These are phyloP conservation scores for Allacma fusca DNA, from an alignment of 2,888 invertebrate species.

Conservation along the genomic window DNA sequence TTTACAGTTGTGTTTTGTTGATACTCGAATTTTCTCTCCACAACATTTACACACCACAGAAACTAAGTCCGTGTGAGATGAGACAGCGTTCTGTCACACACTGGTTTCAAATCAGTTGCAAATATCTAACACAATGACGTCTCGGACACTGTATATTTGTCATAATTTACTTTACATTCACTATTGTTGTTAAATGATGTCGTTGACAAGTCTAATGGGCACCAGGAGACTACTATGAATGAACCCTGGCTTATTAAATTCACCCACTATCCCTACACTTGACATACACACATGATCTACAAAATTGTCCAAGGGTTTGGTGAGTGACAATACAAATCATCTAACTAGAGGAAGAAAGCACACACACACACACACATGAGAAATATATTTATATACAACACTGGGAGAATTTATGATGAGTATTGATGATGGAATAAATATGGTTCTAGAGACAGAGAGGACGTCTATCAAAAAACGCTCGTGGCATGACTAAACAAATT, in stretches of 20 bases:
- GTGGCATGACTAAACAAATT: slow-evolving; percentile 37
- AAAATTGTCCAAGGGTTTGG: slow-evolving; percentile 12
- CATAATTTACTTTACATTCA: slow-evolving; percentile 45
- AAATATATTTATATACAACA: too few relatives aligned
- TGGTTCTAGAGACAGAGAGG: neutral
- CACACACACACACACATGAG: too few relatives aligned
- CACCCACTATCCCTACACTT: neutral
- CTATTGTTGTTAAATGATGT: slow-evolving; percentile 23
- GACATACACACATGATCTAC: neutral
- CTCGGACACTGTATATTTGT: slow-evolving; percentile 44
- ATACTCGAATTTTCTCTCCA: too few relatives aligned
- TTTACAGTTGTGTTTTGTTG: too few relatives aligned
- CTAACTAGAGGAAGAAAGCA: too few relatives aligned
- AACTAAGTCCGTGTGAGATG: neutral
- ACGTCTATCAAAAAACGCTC: slow-evolving; percentile 29
- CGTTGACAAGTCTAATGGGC: slow-evolving; percentile 29
- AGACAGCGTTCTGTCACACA: neutral
- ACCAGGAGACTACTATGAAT: neutral
- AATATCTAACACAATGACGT: slow-evolving; percentile 30
- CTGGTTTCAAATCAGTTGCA: neutral
- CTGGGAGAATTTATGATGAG: neutral
- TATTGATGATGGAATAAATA: slow-evolving; percentile 15
- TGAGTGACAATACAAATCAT: neutral
- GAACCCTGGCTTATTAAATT: neutral
- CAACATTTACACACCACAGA: too few relatives aligned